Evolutionary conservation across 2,797 vertebrate species (phyloP), one percentile per base, ranked within the genome.

Genomic region (Euphonia xanthogaster): DNA sequence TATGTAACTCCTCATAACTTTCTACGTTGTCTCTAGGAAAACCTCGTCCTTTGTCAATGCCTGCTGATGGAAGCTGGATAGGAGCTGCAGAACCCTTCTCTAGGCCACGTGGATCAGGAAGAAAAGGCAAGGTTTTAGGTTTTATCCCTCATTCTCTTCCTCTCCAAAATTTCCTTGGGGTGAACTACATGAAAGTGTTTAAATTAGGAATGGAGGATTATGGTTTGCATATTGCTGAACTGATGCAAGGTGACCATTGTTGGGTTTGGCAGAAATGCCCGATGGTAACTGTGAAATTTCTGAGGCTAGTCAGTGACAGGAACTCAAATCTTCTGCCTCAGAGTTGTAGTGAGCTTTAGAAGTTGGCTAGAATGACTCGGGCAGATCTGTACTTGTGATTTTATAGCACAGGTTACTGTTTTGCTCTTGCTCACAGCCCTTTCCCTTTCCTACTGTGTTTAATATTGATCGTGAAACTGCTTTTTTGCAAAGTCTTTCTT

Each of bases 11-110:
- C 6, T 54, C 14, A 15, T 72, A 57, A 31, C 8, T 7, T 88
- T 68, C 24, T 70, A 1, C 92, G 3, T 30, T 96, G 22, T 25
- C 66, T 61, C 84, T 85, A 99, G 99, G 98, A 92, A 99, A 99
- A 96, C 98, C 99, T 57, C 98, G 99, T 42, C 99, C 99, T 8
- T 92, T 99, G 91, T 99, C 99, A 90, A 99, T 99, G 99, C 99
- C 99, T 14, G 98, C 98, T 15, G 99, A 99, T 66, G 97, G 97
- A 33, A 98, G 98, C 44, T 98, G 98, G 94, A 98, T 98, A 86
- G 98, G 96, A 37, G 97, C 96, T 45, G 98, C 97, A 18, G 98
- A 99, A 61, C 91, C 97, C n/a, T 98, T 98, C 47, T 98, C 97
- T 80, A 98, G 97, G 71, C 97, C 98, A 28, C 98, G 98, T 83